These are phyloP conservation scores for Phasianus colchicus DNA, from an alignment of 2,113 vertebrate genomes.

Conservation along the genomic window DNA sequence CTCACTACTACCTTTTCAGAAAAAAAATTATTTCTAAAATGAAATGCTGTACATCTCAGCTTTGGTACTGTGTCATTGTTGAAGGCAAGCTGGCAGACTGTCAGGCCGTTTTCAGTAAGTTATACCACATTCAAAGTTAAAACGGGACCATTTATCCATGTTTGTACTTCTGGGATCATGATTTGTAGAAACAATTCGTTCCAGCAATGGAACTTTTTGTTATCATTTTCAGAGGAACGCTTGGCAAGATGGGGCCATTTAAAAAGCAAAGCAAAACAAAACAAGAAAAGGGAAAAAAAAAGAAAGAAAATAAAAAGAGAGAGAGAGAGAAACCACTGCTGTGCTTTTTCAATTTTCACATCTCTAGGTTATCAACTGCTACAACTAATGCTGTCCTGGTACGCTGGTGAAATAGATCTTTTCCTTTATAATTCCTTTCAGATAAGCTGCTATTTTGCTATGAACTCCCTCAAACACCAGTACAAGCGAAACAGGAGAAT, in stretches of 20 bases:
- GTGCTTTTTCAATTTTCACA: background rate
- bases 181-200: constrained; percentile 66
- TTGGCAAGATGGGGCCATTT: constrained; percentile 39
- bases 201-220: constrained; percentile 69
- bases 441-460: background rate
- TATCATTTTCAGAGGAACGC: constrained; percentile 49
- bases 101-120: constrained; percentile 73
- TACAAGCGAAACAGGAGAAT: background rate
- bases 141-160: constrained; percentile 71
- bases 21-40: constrained; percentile 27
- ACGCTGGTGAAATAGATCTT: background rate
- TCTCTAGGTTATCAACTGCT: background rate
- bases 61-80: constrained; percentile 63
- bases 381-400: background rate
- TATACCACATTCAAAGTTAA: constrained; percentile 54
- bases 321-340: background rate
- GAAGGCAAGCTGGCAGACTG: constrained; percentile 67
- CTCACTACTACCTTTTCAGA: constrained; percentile 19
- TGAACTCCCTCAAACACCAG: background rate
- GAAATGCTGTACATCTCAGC: background rate
- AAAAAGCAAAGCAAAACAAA: no score
- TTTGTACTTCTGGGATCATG: constrained; percentile 67
- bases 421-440: background rate
- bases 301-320: background rate
- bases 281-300: background rate